phyloP scores from a whole-genome alignment of 2,113 vertebrate genomes.

The Hydropotes inermis region DNA sequence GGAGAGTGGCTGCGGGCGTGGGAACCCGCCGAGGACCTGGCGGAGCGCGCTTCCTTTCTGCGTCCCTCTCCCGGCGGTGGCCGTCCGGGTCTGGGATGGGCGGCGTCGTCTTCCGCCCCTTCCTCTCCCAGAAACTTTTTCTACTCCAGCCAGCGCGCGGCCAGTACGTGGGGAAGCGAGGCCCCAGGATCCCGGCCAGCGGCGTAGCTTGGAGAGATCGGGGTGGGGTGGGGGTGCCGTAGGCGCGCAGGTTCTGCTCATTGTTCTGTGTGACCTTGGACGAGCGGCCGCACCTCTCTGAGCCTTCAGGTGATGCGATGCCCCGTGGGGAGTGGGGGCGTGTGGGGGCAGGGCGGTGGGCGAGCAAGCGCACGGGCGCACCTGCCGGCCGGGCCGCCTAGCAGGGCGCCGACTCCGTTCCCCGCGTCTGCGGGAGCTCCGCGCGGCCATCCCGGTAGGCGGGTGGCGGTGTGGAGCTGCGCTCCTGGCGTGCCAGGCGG shows the following conservation, averaged over 20 bases:
- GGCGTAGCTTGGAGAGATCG: not conserved
- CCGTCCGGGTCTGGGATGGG: not conserved
- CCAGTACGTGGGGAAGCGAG: not conserved
- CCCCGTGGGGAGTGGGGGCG: not conserved
- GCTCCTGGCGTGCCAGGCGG: not conserved
- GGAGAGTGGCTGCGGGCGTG: not conserved
- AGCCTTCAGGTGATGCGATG: not conserved
- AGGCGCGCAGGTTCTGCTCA: not conserved
- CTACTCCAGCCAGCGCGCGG: not conserved
- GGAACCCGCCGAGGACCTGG: not conserved
- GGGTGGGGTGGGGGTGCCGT: not conserved
- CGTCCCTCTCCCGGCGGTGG: not conserved
- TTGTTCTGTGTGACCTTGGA: conserved; percentile 64
- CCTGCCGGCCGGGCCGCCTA: not conserved
- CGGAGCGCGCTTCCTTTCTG: not conserved
- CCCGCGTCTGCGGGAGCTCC: not conserved
- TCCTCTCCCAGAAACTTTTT: conserved; percentile 61
- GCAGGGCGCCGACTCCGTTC: not conserved
- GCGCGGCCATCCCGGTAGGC: rapidly evolving
- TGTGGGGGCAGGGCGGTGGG: not conserved
- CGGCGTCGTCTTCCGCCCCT: not conserved
- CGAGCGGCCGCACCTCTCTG: not conserved
- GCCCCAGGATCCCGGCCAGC: not conserved
- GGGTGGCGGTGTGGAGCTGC: not conserved
- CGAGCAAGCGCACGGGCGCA: rapidly evolving